These are phyloP conservation scores for Myiagra hebetior DNA, from an alignment of 2,113 vertebrate genomes.

Conservation along the genomic window DNA sequence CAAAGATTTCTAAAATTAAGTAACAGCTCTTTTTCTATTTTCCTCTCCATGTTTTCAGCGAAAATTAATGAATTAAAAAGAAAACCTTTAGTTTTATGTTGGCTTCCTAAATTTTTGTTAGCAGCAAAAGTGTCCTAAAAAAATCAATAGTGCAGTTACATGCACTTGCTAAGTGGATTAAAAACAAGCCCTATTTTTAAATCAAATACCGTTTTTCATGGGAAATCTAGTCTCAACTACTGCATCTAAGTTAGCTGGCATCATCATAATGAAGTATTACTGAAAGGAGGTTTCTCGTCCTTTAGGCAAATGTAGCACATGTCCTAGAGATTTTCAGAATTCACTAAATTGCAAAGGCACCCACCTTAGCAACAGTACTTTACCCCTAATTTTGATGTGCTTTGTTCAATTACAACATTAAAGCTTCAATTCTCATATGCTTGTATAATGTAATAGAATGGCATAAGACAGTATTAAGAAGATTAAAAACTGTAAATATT, in stretches of 20 bases:
- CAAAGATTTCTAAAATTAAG: not conserved
- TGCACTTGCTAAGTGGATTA: not conserved
- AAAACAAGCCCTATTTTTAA: not conserved
- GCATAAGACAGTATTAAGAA: not conserved
- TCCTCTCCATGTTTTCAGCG: not conserved
- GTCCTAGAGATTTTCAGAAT: not conserved
- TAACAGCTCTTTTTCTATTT: not conserved
- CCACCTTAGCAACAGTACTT: not conserved
- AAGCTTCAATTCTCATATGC: not conserved
- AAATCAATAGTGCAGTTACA: not conserved
- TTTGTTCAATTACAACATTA: not conserved
- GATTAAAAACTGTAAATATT: not conserved
- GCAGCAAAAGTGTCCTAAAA: not conserved
- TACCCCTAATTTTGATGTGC: not conserved
- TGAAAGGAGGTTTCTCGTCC: not conserved
- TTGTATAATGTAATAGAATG: not conserved
- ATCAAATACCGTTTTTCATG: not conserved
- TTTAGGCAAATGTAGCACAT: not conserved
- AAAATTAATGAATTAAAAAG: not conserved
- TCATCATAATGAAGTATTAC: not conserved
- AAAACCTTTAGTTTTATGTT: not conserved
- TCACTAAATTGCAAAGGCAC: not conserved
- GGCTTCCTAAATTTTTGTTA: not conserved
- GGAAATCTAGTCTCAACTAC: not conserved
- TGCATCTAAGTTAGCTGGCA: not conserved